These are phyloP conservation scores for Sebastes trivittatus DNA, from an alignment of 2,797 vertebrate genomes.

Conservation along the genomic window DNA sequence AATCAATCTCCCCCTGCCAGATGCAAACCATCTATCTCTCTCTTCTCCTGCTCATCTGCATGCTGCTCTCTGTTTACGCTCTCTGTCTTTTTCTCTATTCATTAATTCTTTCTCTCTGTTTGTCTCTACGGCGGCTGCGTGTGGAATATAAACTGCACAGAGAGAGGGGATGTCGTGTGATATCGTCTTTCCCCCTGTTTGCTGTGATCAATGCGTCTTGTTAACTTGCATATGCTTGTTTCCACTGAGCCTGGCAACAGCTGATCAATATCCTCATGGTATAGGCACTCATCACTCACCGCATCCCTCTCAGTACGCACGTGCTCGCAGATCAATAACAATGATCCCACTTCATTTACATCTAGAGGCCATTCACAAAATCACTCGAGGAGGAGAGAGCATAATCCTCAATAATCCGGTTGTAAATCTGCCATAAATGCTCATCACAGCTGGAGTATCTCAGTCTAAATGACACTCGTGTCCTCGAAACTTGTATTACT, in stretches of 20 bases:
- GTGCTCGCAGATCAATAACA: conserved; percentile 42
- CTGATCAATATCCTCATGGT: conserved; percentile 37
- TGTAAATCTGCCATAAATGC: not conserved
- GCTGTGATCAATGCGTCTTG: conserved; percentile 42
- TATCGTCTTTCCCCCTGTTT: conserved; percentile 27
- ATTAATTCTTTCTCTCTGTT: conserved; percentile 40
- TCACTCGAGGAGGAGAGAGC: not conserved
- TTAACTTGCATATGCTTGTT: conserved; percentile 40
- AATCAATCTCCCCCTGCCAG: conserved; percentile 53
- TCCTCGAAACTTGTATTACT: not conserved
- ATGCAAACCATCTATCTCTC: conserved; percentile 45
- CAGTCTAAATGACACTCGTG: not conserved
- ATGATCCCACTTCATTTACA: conserved; percentile 44
- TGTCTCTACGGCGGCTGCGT: conserved; percentile 22
- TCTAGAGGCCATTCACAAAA: conserved; percentile 23
- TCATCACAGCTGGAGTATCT: not conserved
- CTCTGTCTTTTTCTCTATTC: conserved; percentile 35
- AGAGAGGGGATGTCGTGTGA: conserved; percentile 7
- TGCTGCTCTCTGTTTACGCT: conserved; percentile 36
- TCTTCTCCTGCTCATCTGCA: conserved; percentile 51
- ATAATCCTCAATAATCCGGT: not conserved
- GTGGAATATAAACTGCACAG: conserved; percentile 52
- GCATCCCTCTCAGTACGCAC: not conserved
- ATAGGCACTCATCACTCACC: conserved; percentile 27
- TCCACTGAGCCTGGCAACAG: conserved; percentile 26